Conservation (phyloP, 2,888 invertebrate species). For the Steinernema scapterisci region DNA sequence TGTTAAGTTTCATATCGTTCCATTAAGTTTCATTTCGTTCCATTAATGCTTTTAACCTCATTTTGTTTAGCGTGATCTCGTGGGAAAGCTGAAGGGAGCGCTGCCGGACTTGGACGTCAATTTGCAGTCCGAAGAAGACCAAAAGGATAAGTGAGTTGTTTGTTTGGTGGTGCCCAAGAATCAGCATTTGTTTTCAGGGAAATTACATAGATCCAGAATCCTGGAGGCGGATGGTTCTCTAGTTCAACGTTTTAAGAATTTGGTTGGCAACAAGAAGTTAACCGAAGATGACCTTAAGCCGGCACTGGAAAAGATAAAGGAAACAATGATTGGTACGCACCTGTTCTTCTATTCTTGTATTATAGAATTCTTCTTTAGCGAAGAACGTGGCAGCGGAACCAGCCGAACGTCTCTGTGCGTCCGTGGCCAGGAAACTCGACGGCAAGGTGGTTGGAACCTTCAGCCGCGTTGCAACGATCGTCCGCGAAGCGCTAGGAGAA, state of each 20-base stretch:
- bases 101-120: conserved; percentile 69
- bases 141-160: too few species aligned
- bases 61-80: conserved; percentile 61
- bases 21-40: too few species aligned
- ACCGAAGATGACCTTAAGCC: conserved; percentile 81
- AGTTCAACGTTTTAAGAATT: conserved; percentile 81
- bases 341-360: too few species aligned
- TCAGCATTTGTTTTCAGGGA: too few species aligned
- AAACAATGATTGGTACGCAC: conserved; percentile 82
- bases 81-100: conserved; percentile 69
- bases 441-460: conserved; percentile 81
- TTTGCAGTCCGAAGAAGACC: conserved; percentile 63
- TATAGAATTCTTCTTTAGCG: conserved; percentile 69
- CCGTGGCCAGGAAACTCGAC: conserved; percentile 61
- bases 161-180: too few species aligned
- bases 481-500: conserved; percentile 85
- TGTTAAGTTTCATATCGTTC: too few species aligned
- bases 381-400: conserved; percentile 99
- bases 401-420: conserved; percentile 77
- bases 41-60: too few species aligned
- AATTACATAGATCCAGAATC: conserved; percentile 8
- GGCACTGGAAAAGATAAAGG: conserved; percentile 87
- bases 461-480: conserved; percentile 83
- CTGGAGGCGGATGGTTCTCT: conserved; percentile 75
- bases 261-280: conserved; percentile 78